Base-by-base conservation (phyloP, 2,113 vertebrate genomes). In the Procavia capensis region DNA sequence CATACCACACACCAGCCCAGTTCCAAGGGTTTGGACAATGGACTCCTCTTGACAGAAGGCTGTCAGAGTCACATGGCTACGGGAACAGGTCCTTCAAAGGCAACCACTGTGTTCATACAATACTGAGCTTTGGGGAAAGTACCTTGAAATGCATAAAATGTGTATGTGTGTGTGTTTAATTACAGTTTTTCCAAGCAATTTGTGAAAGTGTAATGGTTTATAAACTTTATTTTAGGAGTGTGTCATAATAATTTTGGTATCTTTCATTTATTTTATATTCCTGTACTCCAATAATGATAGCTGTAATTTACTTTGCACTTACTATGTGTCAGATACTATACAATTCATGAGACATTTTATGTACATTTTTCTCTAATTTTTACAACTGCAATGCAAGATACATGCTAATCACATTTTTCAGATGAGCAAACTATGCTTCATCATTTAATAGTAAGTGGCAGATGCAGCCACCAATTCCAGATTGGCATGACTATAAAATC, bases 221-320 rank as follows among this genome's bases (percentile, higher is more conserved):
- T 59, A 92, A 91, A 70, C 36, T 80, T 80, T 75, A 1, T n/a
- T 90, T 93, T 47, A 27, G 25, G 6, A 75, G 50, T 43, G 20
- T 27, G 7, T 92, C 16, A 72, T 59, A 63, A 27, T 82, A 68
- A 85, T 82, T 92, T 13, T 10, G 8, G 8, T 86, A 25, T 24
- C 14, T 45, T 90, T 63, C 78, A 41, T 83, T 70, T 72, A 45
- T 79, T 83, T 95, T 68, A 39, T 70, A 41, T 70, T 85, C 34
- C 86, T 22, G 22, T 61, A 86, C 64, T 20, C 24, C 10, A 75
- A 24, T 43, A 20, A 36, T 39, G 88, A 63, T 78, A 88, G 39
- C 16, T 95, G 27, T 83, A 78, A 82, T 85, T 96, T 70, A 41
- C 29, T 91, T 47, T 88, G 9, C 25, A 84, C 39, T 80, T 50